phyloP scores from a whole-genome alignment of 2,888 invertebrate species.

The Apamea monoglypha region DNA sequence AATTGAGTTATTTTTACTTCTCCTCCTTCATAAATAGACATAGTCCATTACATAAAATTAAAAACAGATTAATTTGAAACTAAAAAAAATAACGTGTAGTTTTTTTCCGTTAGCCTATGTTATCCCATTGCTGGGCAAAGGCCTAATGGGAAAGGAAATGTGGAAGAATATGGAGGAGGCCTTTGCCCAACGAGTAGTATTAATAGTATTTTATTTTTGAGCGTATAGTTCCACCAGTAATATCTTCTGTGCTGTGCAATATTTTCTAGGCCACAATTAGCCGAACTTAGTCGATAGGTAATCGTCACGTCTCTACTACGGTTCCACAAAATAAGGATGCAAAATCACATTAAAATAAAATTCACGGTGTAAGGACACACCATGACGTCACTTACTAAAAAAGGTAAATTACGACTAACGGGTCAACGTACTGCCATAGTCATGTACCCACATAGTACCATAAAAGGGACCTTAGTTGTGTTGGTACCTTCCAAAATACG shows the following conservation, averaged over 20 bases:
- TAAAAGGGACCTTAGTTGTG: constrained; percentile 16
- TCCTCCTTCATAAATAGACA: not conserved
- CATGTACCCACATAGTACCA: constrained; percentile 28
- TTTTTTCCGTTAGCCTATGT: no score
- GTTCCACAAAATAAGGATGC: constrained; percentile 18
- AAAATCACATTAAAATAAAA: constrained; percentile 23
- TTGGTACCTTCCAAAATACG: constrained; percentile 28
- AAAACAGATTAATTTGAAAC: no score
- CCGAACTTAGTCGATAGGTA: not conserved
- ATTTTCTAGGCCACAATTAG: not conserved
- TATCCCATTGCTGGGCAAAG: no score
- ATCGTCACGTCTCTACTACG: constrained; percentile 25
- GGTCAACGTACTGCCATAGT: constrained; percentile 43
- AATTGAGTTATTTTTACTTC: not conserved
- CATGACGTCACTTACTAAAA: constrained; percentile 55
- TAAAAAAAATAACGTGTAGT: not conserved
- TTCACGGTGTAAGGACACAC: constrained; percentile 29
- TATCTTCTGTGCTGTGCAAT: not conserved
- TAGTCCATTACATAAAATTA: no score
- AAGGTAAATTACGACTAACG: constrained; percentile 30
- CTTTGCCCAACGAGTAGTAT: no score
- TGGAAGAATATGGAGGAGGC: no score
- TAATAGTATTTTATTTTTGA: not conserved
- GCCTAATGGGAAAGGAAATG: no score
- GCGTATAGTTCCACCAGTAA: not conserved